Evolutionary conservation across 2,797 vertebrate genomes (phyloP).

Genomic region (Lates japonicus): DNA sequence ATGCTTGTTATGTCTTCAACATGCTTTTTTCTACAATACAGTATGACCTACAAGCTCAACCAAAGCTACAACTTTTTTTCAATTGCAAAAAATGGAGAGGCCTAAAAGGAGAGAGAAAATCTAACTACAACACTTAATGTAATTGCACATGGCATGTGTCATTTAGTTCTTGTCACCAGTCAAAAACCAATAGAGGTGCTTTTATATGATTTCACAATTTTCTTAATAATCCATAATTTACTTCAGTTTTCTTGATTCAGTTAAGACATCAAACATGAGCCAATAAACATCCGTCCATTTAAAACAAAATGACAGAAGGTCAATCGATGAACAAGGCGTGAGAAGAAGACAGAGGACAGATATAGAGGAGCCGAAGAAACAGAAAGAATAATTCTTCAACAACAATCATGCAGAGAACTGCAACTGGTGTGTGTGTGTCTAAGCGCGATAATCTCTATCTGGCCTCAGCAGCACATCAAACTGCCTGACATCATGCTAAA

Average conservation of each 20-base stretch:
- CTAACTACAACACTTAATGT: background rate
- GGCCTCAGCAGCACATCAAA: constrained; percentile 82
- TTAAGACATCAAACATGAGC: background rate
- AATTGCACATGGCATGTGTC: no score
- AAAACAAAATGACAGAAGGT: background rate
- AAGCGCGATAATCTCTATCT: constrained; percentile 74
- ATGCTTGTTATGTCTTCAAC: background rate
- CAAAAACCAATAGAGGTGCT: background rate
- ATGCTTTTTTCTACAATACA: background rate
- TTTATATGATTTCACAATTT: background rate
- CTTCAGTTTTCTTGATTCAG: background rate
- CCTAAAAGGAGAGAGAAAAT: background rate
- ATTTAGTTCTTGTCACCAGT: background rate
- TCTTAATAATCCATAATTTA: background rate
- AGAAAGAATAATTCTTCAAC: constrained; percentile 24
- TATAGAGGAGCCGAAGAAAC: background rate
- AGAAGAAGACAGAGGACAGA: background rate
- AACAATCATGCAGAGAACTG: constrained; percentile 17
- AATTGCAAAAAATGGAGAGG: no score
- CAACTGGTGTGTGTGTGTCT: constrained; percentile 38
- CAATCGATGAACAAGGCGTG: background rate
- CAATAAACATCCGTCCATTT: background rate
- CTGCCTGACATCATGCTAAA: constrained; percentile 74
- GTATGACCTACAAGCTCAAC: background rate
- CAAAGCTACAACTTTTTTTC: background rate